Conservation (phyloP, 2,797 vertebrate species). For the Sternotherus odoratus region DNA sequence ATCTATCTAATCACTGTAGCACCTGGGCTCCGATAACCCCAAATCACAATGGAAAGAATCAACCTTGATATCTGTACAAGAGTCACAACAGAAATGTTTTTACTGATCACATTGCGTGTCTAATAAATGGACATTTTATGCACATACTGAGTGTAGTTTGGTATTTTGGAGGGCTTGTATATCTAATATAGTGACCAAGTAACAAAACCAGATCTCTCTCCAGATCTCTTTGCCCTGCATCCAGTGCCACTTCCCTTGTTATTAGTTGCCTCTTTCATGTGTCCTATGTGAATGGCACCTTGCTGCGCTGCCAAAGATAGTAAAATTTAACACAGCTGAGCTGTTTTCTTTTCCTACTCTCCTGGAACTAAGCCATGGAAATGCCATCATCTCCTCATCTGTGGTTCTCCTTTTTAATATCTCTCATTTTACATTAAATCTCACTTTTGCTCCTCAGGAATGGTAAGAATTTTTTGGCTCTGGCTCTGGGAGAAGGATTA, state of each 20-base stretch:
- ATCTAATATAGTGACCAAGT: slow-evolving; percentile 39
- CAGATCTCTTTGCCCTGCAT: not conserved
- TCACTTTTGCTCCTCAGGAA: slow-evolving; percentile 43
- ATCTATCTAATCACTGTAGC: no score
- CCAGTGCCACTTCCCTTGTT: slow-evolving; percentile 40
- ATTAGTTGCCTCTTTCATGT: slow-evolving; percentile 15
- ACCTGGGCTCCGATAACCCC: not conserved
- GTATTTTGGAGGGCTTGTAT: not conserved
- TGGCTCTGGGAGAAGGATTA: not conserved
- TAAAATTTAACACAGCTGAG: slow-evolving; percentile 50
- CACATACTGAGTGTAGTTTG: not conserved
- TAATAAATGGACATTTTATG: not conserved
- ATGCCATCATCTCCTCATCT: slow-evolving; percentile 66
- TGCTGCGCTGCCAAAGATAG: slow-evolving; percentile 60
- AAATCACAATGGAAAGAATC: not conserved
- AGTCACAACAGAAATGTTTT: not conserved
- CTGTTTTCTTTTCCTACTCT: slow-evolving; percentile 72
- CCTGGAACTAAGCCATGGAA: slow-evolving; percentile 47
- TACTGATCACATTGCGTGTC: not conserved
- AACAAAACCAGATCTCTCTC: slow-evolving; percentile 29
- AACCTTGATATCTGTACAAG: not conserved
- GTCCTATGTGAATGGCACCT: slow-evolving; percentile 50
- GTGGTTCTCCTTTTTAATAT: slow-evolving; percentile 54
- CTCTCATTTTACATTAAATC: slow-evolving; percentile 65
- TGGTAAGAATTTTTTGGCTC: slow-evolving; percentile 36